Conservation (phyloP, 2,113 vertebrate species). For the Eudorcas thomsonii region DNA sequence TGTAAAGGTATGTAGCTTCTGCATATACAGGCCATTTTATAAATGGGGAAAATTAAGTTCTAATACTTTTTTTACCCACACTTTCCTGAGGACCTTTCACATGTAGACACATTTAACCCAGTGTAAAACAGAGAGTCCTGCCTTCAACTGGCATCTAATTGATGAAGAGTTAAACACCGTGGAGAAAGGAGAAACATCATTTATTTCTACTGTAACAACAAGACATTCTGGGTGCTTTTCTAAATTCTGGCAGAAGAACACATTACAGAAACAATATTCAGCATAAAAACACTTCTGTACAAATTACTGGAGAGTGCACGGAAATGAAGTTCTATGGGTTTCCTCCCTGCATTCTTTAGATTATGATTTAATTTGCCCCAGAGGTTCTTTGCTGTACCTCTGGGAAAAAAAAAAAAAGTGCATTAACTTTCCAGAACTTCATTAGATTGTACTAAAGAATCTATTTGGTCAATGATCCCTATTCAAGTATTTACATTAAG, state of each 20-base stretch:
- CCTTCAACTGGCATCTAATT: background rate
- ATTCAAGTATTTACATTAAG: background rate
- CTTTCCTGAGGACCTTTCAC: background rate
- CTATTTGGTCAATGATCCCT: background rate
- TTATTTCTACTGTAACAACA: background rate
- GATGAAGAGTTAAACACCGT: background rate
- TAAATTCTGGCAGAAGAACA: background rate
- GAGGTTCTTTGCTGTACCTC: background rate
- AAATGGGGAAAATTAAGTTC: background rate
- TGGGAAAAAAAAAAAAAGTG: background rate
- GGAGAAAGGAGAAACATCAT: background rate
- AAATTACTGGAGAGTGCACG: background rate
- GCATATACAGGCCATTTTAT: background rate
- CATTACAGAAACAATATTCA: background rate
- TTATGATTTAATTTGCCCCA: background rate
- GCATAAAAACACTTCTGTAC: background rate
- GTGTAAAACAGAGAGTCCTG: background rate
- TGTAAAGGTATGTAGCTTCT: background rate
- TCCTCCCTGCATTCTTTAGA: too few species aligned
- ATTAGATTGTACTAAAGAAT: background rate
- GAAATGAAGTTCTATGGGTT: background rate
- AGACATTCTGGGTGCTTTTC: background rate
- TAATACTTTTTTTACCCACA: background rate
- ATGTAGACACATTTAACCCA: background rate
- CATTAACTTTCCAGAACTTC: background rate